Conservation (phyloP, 2,113 vertebrate species). For the Dasyurus viverrinus region DNA sequence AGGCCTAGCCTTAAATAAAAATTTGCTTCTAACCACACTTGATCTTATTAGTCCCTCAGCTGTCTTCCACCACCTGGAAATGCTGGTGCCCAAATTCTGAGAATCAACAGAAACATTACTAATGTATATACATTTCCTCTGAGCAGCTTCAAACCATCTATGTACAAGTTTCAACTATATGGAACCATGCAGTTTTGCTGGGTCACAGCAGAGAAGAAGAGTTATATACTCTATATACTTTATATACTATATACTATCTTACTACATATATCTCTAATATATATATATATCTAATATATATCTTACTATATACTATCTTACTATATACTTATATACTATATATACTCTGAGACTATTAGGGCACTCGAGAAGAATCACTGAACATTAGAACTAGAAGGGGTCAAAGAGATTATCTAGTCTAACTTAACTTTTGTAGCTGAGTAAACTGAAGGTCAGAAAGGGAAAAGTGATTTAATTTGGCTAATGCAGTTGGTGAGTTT, state of each 20-base stretch:
- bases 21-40: background rate
- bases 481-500: background rate
- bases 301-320: too few relatives aligned
- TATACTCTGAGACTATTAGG: background rate
- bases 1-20: slow-evolving; percentile 1
- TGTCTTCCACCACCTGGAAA: background rate
- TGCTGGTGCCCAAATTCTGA: background rate
- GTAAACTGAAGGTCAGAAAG: background rate
- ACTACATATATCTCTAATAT: too few relatives aligned
- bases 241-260: too few relatives aligned
- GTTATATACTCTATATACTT: too few relatives aligned
- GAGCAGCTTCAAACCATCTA: background rate
- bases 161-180: background rate
- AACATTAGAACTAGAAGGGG: background rate
- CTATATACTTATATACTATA: too few relatives aligned
- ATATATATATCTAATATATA: too few relatives aligned
- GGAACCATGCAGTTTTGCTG: background rate
- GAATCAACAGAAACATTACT: background rate
- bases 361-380: background rate
- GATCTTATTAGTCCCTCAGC: slow-evolving; percentile 3
- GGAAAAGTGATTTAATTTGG: background rate
- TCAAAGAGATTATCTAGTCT: background rate
- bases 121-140: background rate
- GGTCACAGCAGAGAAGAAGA: background rate
- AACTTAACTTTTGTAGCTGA: background rate